Conservation (phyloP, 2,113 vertebrate genomes). For the Daubentonia madagascariensis region DNA sequence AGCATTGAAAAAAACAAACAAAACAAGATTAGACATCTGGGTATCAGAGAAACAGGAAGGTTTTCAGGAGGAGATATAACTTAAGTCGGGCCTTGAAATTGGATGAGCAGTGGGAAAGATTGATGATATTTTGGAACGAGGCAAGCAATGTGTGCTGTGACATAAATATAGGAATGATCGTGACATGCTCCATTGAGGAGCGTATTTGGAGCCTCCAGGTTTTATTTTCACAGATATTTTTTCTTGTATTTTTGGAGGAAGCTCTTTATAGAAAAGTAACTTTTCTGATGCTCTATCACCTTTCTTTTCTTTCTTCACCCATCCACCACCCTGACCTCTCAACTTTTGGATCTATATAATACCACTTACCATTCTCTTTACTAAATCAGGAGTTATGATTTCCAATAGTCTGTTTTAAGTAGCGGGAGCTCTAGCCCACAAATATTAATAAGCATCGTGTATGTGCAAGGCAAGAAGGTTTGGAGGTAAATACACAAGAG, state of each 20-base stretch:
- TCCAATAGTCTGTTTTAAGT: not conserved
- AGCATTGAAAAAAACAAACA: not conserved
- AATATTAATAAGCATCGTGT: not conserved
- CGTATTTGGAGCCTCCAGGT: not conserved
- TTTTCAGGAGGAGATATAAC: not conserved
- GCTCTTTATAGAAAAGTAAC: not conserved
- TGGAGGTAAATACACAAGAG: not conserved
- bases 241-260: not conserved
- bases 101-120: not conserved
- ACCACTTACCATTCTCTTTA: not conserved
- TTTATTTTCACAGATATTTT: not conserved
- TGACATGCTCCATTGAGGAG: not conserved
- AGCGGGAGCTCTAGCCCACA: not conserved
- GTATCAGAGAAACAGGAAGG: not conserved
- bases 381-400: not conserved
- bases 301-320: not conserved
- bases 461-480: not conserved
- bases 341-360: fast-evolving
- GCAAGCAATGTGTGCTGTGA: not conserved
- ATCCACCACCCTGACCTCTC: not conserved
- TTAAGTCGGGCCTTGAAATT: slow-evolving; percentile 12
- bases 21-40: not conserved
- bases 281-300: not conserved
- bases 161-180: not conserved
- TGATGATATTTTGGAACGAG: not conserved